Evolutionary conservation across 1,140 invertebrate genomes (phyloP), one percentile per base, ranked within the genome.

Genomic region (Conus betulinus): DNA sequence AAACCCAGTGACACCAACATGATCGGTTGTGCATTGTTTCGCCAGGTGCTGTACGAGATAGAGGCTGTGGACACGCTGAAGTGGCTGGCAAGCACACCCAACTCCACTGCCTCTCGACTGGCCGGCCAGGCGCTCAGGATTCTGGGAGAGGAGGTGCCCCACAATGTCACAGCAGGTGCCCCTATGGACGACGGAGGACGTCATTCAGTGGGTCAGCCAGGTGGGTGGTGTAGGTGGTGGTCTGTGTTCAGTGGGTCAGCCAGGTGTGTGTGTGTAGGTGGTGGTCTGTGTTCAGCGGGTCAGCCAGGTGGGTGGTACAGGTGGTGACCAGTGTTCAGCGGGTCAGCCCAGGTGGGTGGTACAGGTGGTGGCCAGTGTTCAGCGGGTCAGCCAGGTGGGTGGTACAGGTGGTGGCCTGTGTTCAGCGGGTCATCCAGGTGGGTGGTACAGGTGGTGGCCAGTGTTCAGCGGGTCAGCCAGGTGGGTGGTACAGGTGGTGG

Each of bases 91-190:
- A 99, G 98, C 93, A 90, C 91, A 3, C 99, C 99, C 0, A 99
- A 99, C 95, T 98, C 99, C 3, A 97, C 99, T 6, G 99, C 99
- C 0, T 99, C 98, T 0, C 99, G 99, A 95, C 99, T 99, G 94
- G 99, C 99, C 0, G 98, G 97, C 8, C 98, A 99, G 96, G 99
- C 99, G 0, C 96, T 99, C 88, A 96, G 97, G 89, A 96, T 99
- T 2, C 99, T 99, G 82, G 99, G 99, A 0, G 99, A 99, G 95
- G 98, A 98, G 93, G 97, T 99, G 17, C 99, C 99, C 0, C 98
- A 99, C 93, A 99, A 99, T 99, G 60, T 99, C 98, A 53, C 99
- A 99, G 94, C 98, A 99, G 95, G 99, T 99, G 7, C 99, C 99
- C 0, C 96, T 99, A 0, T 99, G 99, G 99, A 99, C 98, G 0